These are phyloP conservation scores for Argyrosomus regius DNA, from an alignment of 2,797 vertebrate species.

Conservation along the genomic window DNA sequence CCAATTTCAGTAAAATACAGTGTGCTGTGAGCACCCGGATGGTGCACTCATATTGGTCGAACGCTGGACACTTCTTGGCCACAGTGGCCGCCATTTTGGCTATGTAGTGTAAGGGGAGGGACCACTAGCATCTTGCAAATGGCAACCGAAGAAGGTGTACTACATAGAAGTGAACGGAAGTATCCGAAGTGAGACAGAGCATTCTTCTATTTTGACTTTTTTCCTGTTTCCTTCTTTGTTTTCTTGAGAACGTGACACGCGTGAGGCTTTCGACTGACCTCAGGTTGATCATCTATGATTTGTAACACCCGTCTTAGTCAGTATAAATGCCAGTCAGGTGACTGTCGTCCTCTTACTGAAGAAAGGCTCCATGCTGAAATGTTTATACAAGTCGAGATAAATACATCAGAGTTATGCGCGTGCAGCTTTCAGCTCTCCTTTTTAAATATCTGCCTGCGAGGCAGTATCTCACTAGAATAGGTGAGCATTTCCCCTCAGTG, in stretches of 20 bases:
- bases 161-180: too few relatives aligned
- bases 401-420: background rate
- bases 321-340: background rate
- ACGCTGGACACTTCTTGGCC: too few relatives aligned
- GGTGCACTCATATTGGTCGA: too few relatives aligned
- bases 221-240: background rate
- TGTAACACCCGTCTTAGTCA: slow-evolving; percentile 6
- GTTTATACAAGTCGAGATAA: background rate
- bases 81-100: too few relatives aligned
- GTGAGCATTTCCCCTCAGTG: too few relatives aligned
- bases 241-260: background rate
- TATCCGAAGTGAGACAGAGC: too few relatives aligned
- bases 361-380: background rate
- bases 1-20: too few relatives aligned
- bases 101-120: too few relatives aligned
- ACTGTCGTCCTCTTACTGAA: background rate
- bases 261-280: background rate
- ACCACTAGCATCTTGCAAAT: too few relatives aligned
- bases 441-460: background rate
- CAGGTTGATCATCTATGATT: background rate
- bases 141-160: too few relatives aligned
- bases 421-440: background rate
- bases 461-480: background rate
- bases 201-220: background rate
- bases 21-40: too few relatives aligned